Conservation (phyloP, 2,113 vertebrate genomes). For the Gambusia affinis region DNA sequence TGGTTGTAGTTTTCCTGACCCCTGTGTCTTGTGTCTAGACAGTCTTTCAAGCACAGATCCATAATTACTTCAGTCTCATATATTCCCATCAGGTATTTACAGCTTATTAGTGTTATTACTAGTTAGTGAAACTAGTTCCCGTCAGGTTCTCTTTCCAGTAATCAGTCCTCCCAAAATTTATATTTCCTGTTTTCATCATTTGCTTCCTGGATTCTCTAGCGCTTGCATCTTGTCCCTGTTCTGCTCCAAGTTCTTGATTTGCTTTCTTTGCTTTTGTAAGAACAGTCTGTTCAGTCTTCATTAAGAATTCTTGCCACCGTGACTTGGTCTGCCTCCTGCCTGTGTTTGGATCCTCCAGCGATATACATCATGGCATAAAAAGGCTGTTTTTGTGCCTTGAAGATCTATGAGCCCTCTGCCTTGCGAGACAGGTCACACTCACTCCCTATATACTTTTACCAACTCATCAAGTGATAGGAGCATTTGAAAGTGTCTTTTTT, state of each 20-base stretch:
- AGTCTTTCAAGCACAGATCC: too few relatives aligned
- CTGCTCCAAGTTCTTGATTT: too few relatives aligned
- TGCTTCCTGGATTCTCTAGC: not conserved
- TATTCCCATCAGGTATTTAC: too few relatives aligned
- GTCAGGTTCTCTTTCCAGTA: not conserved
- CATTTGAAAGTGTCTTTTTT: slow-evolving; percentile 54
- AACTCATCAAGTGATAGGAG: slow-evolving; percentile 52
- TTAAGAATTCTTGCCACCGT: not conserved
- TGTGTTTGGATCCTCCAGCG: not conserved
- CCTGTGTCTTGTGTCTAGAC: too few relatives aligned
- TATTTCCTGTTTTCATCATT: not conserved
- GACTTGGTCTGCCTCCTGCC: not conserved
- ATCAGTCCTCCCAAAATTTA: not conserved
- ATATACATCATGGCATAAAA: not conserved
- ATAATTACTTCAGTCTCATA: too few relatives aligned
- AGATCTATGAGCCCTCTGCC: slow-evolving; percentile 45
- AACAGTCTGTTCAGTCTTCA: not conserved
- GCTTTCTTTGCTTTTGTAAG: not conserved
- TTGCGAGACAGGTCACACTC: slow-evolving; percentile 61
- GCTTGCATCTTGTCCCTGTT: not conserved
- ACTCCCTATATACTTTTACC: slow-evolving; percentile 46
- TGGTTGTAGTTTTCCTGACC: too few relatives aligned
- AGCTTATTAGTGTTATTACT: too few relatives aligned
- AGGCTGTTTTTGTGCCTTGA: slow-evolving; percentile 42
- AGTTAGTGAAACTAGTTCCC: too few relatives aligned